Percentiles rank a stretch among this genome's conserved stretches.
phyloP scores from a whole-genome alignment of 2,113 vertebrate genomes.

The Synchiropus splendidus region DNA sequence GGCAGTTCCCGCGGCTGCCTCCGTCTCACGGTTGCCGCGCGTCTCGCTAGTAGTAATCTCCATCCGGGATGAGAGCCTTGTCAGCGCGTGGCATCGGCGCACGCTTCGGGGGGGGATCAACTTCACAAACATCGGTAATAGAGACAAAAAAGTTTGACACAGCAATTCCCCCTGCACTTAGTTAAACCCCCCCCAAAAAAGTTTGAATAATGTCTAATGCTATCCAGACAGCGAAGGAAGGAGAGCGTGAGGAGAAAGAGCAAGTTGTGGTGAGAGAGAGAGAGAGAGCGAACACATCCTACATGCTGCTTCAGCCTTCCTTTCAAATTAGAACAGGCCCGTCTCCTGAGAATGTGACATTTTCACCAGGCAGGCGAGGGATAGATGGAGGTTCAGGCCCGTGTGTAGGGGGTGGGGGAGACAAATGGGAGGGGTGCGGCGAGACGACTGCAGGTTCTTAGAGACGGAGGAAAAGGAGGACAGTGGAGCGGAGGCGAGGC shows the following conservation, averaged over 20 bases:
- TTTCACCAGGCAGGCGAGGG: conserved; percentile 45
- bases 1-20: too few relatives aligned
- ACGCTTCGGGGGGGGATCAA: too few relatives aligned
- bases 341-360: conserved; percentile 62
- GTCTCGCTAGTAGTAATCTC: too few relatives aligned
- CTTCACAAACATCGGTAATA: conserved; percentile 33
- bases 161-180: too few relatives aligned
- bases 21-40: too few relatives aligned
- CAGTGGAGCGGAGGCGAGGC: not conserved
- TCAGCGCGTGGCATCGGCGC: too few relatives aligned
- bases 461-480: conserved; percentile 4
- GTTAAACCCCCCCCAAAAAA: too few relatives aligned
- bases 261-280: conserved; percentile 27
- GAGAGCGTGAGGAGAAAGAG: conserved; percentile 6
- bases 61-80: too few relatives aligned
- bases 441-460: conserved; percentile 32
- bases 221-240: too few relatives aligned
- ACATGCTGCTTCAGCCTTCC: conserved; percentile 58
- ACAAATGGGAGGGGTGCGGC: conserved; percentile 24
- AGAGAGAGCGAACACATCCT: conserved; percentile 32
- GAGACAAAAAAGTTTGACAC: conserved; percentile 7
- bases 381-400: conserved; percentile 47
- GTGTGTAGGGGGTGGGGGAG: conserved; percentile 27
- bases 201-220: too few relatives aligned
- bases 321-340: conserved; percentile 62